A percentile compares a stretch with the other conserved stretches of the same genome.
Evolutionary conservation across 2,113 vertebrate genomes (phyloP).

Genomic region (Tricholaema leucomelas): DNA sequence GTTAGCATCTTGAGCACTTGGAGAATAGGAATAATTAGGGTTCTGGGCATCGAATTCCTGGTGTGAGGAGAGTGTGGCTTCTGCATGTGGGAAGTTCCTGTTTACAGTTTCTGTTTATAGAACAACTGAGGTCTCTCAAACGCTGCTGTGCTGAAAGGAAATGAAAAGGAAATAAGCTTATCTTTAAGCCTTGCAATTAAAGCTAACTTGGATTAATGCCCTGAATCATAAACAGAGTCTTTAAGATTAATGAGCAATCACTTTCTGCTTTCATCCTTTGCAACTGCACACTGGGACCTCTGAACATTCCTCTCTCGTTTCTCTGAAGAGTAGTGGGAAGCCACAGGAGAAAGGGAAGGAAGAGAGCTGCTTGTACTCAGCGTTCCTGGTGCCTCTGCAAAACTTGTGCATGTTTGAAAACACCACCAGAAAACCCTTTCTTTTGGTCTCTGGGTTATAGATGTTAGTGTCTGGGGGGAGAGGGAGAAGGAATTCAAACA

Average conservation of each 20-base stretch:
- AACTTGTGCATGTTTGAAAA: background rate
- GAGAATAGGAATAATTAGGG: background rate
- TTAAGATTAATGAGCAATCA: constrained; percentile 38
- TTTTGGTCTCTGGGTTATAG: background rate
- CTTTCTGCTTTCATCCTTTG: constrained; percentile 36
- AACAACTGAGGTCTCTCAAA: background rate
- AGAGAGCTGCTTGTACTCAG: background rate
- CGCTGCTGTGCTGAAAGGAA: background rate
- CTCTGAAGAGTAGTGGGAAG: background rate
- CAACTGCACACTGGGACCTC: background rate
- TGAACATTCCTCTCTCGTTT: background rate
- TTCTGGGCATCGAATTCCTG: background rate
- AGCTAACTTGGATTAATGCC: background rate
- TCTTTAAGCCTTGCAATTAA: constrained; percentile 5
- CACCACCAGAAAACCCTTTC: background rate
- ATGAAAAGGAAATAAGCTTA: background rate
- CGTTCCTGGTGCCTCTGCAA: background rate
- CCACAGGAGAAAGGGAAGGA: background rate
- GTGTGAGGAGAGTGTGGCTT: background rate
- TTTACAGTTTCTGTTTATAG: background rate
- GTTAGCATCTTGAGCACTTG: background rate
- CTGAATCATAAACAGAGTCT: background rate
- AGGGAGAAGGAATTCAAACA: background rate
- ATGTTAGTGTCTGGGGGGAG: background rate
- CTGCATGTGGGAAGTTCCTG: background rate